These are phyloP conservation scores for Chiridota heheva DNA, from an alignment of 35 echinoderm and acorn worm species.

Conservation along the genomic window DNA sequence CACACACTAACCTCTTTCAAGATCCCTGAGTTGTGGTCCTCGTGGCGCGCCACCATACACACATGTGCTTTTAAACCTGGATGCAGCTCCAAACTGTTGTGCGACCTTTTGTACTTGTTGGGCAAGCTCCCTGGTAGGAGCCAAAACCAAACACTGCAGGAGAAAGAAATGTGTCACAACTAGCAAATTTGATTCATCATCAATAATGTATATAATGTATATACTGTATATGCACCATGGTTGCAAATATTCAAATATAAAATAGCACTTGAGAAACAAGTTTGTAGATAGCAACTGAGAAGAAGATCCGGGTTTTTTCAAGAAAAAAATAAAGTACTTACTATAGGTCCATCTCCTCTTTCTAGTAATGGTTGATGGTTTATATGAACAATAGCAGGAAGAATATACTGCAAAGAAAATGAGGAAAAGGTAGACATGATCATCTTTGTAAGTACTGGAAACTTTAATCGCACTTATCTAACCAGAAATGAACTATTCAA, in stretches of 20 bases:
- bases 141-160: conserved; percentile 82
- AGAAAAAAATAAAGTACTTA: too few species aligned
- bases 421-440: too few species aligned
- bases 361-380: conserved; percentile 94
- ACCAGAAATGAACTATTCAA: too few species aligned
- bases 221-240: too few species aligned
- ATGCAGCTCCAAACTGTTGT: conserved; percentile 69
- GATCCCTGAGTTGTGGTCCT: conserved; percentile 85
- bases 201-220: too few species aligned
- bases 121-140: conserved; percentile 84
- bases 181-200: too few species aligned
- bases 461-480: too few species aligned
- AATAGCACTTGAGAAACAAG: too few species aligned
- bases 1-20: conserved; percentile 79
- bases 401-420: conserved; percentile 59
- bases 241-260: too few species aligned
- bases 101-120: conserved; percentile 87
- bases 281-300: too few species aligned
- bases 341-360: conserved; percentile 83
- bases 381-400: conserved; percentile 95
- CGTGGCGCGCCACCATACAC: conserved; percentile 92
- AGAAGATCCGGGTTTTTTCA: too few species aligned
- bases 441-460: too few species aligned
- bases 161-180: background rate
- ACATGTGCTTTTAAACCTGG: conserved; percentile 94